These are phyloP conservation scores for Misgurnus mizolepis DNA, from an alignment of 2,113 vertebrate species.

Conservation along the genomic window DNA sequence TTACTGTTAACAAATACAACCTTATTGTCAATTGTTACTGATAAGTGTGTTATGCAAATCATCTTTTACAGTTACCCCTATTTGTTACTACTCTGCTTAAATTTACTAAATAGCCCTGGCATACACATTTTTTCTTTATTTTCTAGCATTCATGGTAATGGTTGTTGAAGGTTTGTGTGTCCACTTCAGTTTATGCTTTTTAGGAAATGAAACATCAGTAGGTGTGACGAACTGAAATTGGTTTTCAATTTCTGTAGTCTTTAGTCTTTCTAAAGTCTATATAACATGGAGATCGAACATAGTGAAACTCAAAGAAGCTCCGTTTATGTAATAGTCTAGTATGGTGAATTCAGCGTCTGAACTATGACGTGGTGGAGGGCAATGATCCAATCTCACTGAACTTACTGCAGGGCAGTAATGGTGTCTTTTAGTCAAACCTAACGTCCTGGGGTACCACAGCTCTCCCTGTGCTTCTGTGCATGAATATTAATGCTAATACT, in stretches of 20 bases:
- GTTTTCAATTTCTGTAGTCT: background rate
- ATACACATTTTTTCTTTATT: background rate
- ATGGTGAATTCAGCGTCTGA: slow-evolving; percentile 30
- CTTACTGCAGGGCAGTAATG: slow-evolving; percentile 68
- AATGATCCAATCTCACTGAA: slow-evolving; percentile 15
- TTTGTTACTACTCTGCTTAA: too few species aligned
- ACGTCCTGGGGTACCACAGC: slow-evolving; percentile 66
- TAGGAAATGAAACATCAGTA: background rate
- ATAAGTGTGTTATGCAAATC: background rate
- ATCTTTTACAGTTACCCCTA: background rate
- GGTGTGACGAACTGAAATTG: background rate
- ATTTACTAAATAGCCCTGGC: background rate
- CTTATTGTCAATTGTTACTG: too few species aligned
- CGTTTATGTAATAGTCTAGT: background rate
- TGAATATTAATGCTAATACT: slow-evolving; percentile 79
- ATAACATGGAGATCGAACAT: slow-evolving; percentile 1
- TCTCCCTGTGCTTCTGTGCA: slow-evolving; percentile 69
- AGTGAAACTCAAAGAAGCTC: background rate
- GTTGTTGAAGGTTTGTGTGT: background rate
- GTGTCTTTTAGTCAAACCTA: slow-evolving; percentile 70
- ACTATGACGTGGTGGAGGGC: slow-evolving; percentile 24
- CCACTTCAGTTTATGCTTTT: slow-evolving; percentile 5
- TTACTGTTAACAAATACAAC: too few species aligned
- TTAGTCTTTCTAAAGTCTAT: background rate
- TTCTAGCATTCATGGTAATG: background rate